These are phyloP conservation scores for Meloidogyne chitwoodi DNA, from an alignment of 1,140 invertebrate species.

Conservation along the genomic window DNA sequence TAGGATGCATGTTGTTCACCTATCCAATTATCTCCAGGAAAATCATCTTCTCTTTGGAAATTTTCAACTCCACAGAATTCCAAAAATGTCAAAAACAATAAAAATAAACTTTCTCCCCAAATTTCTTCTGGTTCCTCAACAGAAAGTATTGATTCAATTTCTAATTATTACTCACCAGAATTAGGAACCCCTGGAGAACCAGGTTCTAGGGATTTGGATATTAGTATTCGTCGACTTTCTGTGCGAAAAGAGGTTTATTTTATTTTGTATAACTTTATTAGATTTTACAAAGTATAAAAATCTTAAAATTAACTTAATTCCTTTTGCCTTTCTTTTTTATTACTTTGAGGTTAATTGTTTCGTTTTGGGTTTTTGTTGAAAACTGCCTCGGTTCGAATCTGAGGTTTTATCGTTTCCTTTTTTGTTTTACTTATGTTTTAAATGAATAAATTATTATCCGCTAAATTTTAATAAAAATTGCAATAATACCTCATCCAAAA, in stretches of 20 bases:
- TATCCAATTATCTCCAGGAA: constrained; percentile 6
- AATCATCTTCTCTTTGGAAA: constrained; percentile 2
- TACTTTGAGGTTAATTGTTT: no score
- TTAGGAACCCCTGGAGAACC: constrained; percentile 41
- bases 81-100: neutral
- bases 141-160: constrained; percentile 39
- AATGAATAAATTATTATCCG: no score
- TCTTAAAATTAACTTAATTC: no score
- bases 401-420: no score
- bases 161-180: constrained; percentile 33
- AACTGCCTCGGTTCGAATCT: no score
- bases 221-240: constrained; percentile 25
- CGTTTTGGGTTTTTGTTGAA: no score
- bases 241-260: constrained; percentile 32
- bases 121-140: constrained; percentile 22
- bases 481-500: no score
- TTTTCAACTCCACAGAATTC: neutral
- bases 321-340: no score
- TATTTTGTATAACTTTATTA: neutral
- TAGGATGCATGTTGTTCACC: constrained; percentile 19
- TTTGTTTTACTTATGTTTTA: no score
- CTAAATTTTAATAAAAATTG: no score
- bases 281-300: neutral
- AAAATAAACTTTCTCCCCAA: neutral
- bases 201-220: constrained; percentile 42